Evolutionary conservation across 2,888 invertebrate genomes (phyloP).

Genomic region (Pyrocoelia pectoralis): DNA sequence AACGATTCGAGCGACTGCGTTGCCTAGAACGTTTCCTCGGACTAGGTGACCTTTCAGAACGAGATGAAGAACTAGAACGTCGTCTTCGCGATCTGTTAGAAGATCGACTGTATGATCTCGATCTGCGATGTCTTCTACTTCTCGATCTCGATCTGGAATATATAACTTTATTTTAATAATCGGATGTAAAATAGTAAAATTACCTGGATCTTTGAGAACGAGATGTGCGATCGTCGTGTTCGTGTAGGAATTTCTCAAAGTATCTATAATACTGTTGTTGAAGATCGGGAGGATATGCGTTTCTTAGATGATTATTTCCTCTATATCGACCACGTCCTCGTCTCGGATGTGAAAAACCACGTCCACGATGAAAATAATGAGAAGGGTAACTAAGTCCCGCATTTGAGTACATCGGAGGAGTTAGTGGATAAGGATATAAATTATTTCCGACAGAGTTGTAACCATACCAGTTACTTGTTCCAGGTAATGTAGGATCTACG

Average conservation of each 20-base stretch:
- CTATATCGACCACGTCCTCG: constrained; percentile 52
- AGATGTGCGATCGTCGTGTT: constrained; percentile 62
- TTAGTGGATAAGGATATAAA: constrained; percentile 28
- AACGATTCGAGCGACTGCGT: constrained; percentile 37
- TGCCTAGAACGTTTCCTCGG: neutral
- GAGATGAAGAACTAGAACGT: constrained; percentile 44
- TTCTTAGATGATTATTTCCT: constrained; percentile 48
- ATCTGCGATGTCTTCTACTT: constrained; percentile 2
- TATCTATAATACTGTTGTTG: constrained; percentile 65
- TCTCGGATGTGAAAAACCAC: constrained; percentile 46
- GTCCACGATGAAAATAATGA: constrained; percentile 48
- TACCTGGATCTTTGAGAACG: constrained; percentile 55
- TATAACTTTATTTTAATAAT: neutral
- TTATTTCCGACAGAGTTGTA: constrained; percentile 15
- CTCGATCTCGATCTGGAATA: constrained; percentile 34
- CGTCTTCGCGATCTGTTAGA: constrained; percentile 43
- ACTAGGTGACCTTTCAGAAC: constrained; percentile 15
- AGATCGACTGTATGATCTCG: constrained; percentile 31
- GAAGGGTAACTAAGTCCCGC: constrained; percentile 24
- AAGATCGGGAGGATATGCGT: constrained; percentile 46
- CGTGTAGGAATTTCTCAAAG: constrained; percentile 67
- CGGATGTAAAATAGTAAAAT: neutral
- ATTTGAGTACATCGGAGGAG: constrained; percentile 14
- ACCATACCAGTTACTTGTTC: constrained; percentile 22
- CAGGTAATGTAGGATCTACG: neutral